phyloP scores from a whole-genome alignment of 1,140 invertebrate genomes.

The Phenacoccus solenopsis region DNA sequence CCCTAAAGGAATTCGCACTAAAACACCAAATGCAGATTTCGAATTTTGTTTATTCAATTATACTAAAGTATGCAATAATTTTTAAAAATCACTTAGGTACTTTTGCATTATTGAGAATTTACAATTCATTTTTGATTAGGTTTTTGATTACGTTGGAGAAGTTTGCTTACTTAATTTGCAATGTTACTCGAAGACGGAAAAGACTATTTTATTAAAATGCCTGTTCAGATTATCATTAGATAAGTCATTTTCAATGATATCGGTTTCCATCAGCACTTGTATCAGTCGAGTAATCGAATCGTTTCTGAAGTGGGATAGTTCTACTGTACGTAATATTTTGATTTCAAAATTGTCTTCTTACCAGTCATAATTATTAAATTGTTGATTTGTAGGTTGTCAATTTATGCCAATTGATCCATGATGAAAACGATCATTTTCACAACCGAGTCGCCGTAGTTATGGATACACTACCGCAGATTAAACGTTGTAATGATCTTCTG shows the following conservation, averaged over 20 bases:
- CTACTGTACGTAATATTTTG: too few relatives aligned
- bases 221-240: neutral
- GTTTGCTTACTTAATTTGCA: neutral
- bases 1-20: neutral
- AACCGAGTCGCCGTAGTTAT: neutral
- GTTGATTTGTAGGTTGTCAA: neutral
- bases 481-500: neutral
- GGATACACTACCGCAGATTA: neutral
- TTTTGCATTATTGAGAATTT: too few relatives aligned
- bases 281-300: neutral
- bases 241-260: neutral
- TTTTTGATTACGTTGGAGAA: neutral
- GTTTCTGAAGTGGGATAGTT: neutral
- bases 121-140: neutral
- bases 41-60: neutral
- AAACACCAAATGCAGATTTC: neutral
- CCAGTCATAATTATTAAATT: too few relatives aligned
- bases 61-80: too few relatives aligned
- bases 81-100: too few relatives aligned
- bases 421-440: neutral
- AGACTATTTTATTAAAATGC: neutral
- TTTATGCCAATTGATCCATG: neutral
- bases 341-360: too few relatives aligned
- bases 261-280: neutral
- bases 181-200: neutral